Evolutionary conservation across 2,888 invertebrate genomes (phyloP).

Genomic region (Sthenelais limicola): DNA sequence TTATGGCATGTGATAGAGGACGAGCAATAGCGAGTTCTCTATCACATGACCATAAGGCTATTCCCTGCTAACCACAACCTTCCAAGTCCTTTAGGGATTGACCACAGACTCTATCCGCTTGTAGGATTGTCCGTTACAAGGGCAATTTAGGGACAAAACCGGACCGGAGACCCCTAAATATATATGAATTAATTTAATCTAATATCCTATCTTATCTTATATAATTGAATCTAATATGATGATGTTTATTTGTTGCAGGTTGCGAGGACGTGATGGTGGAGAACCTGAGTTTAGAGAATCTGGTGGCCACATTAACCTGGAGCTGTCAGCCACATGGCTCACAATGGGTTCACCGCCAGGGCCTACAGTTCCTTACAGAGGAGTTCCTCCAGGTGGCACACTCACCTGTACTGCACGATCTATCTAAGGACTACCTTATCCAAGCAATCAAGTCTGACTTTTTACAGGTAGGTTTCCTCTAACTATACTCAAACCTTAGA

Average conservation of each 20-base stretch:
- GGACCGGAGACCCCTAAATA: too few species aligned
- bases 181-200: too few species aligned
- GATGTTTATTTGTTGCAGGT: slow-evolving; percentile 71
- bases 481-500: background rate
- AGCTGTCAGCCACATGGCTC: slow-evolving; percentile 91
- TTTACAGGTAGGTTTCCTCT: slow-evolving; percentile 71
- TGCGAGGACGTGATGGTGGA: slow-evolving; percentile 96
- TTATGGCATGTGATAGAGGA: too few species aligned
- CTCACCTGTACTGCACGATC: slow-evolving; percentile 82
- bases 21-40: too few species aligned
- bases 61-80: too few species aligned
- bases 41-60: too few species aligned
- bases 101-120: too few species aligned
- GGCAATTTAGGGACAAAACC: too few species aligned
- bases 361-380: slow-evolving; percentile 91
- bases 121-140: too few species aligned
- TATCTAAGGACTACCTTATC: slow-evolving; percentile 83
- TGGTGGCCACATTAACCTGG: slow-evolving; percentile 88
- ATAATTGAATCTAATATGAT: too few species aligned
- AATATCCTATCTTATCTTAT: too few species aligned
- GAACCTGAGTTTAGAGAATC: slow-evolving; percentile 86
- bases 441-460: slow-evolving; percentile 86
- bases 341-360: slow-evolving; percentile 91
- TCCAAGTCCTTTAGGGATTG: too few species aligned
- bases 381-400: slow-evolving; percentile 81